phyloP scores from a whole-genome alignment of 2,888 invertebrate species.

The Eudemis profundana region DNA sequence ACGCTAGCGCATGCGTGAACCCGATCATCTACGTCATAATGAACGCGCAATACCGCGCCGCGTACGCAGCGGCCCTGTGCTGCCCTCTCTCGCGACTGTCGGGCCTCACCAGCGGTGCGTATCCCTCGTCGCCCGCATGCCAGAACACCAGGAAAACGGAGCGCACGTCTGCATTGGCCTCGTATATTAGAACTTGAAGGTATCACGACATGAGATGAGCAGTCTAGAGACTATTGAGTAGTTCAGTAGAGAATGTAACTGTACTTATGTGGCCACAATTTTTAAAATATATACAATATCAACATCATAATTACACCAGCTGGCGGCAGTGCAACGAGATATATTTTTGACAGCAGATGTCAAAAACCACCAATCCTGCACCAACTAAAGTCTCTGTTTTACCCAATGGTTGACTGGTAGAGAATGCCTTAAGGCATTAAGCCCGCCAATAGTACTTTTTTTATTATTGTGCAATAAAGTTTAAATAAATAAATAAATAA shows the following conservation, averaged over 20 bases:
- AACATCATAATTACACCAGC: too few relatives aligned
- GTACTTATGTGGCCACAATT: not conserved
- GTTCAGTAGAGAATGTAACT: not conserved
- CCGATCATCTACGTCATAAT: conserved; percentile 97
- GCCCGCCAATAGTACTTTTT: too few relatives aligned
- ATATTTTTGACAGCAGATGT: too few relatives aligned
- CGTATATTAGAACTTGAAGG: conserved; percentile 80
- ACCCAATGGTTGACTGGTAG: too few relatives aligned
- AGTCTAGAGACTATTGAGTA: conserved; percentile 30
- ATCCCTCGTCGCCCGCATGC: conserved; percentile 78
- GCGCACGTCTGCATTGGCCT: conserved; percentile 71
- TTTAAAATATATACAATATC: too few relatives aligned
- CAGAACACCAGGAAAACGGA: conserved; percentile 65
- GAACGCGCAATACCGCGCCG: conserved; percentile 96
- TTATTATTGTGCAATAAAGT: too few relatives aligned
- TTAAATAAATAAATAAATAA: too few relatives aligned
- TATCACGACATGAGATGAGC: conserved; percentile 55
- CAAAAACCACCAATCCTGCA: too few relatives aligned
- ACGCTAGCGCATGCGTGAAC: conserved; percentile 95
- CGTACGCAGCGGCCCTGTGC: conserved; percentile 92
- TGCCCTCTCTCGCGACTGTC: conserved; percentile 86
- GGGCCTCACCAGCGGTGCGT: conserved; percentile 87
- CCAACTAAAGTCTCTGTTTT: too few relatives aligned
- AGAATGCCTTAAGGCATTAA: too few relatives aligned
- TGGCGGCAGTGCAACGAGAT: too few relatives aligned